Percentiles rank a stretch among this genome's conserved stretches.
Conservation (phyloP, 2,888 invertebrate species). For the Athalia circularis region DNA sequence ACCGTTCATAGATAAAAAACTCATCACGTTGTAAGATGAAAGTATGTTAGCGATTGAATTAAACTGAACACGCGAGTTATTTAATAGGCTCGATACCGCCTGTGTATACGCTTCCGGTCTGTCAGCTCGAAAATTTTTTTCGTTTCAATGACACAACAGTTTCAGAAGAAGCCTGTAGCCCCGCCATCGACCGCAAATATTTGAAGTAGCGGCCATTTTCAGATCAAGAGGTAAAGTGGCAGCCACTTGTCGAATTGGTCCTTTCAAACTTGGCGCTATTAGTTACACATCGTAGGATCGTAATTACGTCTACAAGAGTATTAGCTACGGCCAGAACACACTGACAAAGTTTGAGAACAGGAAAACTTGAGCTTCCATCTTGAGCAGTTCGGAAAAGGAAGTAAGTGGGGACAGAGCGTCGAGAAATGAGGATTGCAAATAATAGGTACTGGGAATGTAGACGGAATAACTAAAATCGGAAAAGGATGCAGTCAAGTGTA, state of each 20-base stretch:
- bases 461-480: conserved; percentile 26
- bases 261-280: conserved; percentile 23
- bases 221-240: conserved; percentile 6
- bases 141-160: neutral
- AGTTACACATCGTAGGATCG: neutral
- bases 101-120: neutral
- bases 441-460: conserved; percentile 11
- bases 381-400: neutral
- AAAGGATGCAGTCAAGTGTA: conserved; percentile 22
- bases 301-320: conserved; percentile 5
- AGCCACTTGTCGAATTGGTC: neutral
- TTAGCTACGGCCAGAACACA: neutral
- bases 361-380: conserved; percentile 17
- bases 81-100: neutral
- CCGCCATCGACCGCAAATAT: neutral
- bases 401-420: neutral
- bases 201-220: neutral
- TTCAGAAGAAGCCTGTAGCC: conserved; percentile 1
- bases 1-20: neutral
- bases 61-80: neutral
- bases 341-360: neutral
- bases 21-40: conserved; percentile 22
- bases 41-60: conserved; percentile 16
- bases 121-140: neutral
- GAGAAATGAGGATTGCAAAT: conserved; percentile 5